Conservation (phyloP, 2,888 invertebrate genomes). For the Lepetodrilus schrolli region DNA sequence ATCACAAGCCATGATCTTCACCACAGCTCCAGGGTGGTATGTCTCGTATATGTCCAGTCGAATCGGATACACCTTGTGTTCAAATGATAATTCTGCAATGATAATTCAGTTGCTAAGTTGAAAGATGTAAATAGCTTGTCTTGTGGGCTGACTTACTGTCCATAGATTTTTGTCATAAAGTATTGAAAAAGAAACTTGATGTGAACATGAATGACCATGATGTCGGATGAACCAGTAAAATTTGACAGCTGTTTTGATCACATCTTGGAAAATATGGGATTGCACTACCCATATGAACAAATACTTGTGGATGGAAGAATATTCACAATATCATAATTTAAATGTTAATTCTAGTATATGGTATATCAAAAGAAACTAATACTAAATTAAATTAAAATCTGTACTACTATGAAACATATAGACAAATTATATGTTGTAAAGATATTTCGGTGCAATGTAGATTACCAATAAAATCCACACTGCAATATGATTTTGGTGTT, state of each 20-base stretch:
- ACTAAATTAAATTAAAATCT: no score
- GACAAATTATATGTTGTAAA: no score
- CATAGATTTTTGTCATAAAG: not conserved
- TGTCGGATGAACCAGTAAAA: no score
- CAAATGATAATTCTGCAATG: slow-evolving; percentile 67
- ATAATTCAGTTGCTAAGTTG: not conserved
- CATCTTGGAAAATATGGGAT: no score
- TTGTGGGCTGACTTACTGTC: not conserved
- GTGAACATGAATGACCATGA: not conserved
- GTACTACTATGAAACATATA: no score
- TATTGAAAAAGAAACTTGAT: not conserved
- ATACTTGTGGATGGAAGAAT: no score
- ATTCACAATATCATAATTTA: no score
- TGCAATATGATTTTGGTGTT: slow-evolving; percentile 60
- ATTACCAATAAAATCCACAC: slow-evolving; percentile 73
- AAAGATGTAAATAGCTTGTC: not conserved
- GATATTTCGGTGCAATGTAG: no score
- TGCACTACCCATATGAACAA: no score
- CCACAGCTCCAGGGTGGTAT: slow-evolving; percentile 74
- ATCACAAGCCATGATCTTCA: slow-evolving; percentile 70
- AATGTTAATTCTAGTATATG: no score
- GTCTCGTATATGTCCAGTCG: slow-evolving; percentile 72
- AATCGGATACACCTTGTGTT: slow-evolving; percentile 59
- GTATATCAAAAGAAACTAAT: no score
- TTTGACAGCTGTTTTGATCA: no score